Percentiles rank a stretch among this genome's conserved stretches.
phyloP scores from a whole-genome alignment of 2,888 invertebrate species.

The Drosophila infuscata region DNA sequence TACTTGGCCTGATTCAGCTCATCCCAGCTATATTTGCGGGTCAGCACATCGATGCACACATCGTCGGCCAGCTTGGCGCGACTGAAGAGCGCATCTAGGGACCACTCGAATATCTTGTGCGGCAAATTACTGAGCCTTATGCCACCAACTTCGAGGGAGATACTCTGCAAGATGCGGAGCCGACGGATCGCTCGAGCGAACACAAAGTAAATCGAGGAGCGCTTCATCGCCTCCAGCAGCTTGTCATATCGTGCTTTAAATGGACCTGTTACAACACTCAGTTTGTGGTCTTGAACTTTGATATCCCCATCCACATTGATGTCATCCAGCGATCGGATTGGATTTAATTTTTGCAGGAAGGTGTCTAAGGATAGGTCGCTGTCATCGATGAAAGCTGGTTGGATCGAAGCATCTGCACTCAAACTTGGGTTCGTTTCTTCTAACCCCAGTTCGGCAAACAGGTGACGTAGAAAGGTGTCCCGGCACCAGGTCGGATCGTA shows the following conservation, averaged over 20 bases:
- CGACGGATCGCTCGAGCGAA: slow-evolving; percentile 20
- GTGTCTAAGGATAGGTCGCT: neutral
- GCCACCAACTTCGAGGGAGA: neutral
- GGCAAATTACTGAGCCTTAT: slow-evolving; percentile 24
- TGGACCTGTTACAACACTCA: slow-evolving; percentile 1
- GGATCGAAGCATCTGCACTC: neutral
- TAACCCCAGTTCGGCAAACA: slow-evolving; percentile 31
- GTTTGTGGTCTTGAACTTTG: fast-evolving
- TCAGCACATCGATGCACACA: slow-evolving; percentile 42
- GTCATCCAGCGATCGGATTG: neutral
- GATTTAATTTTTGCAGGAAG: neutral
- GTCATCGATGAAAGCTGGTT: neutral
- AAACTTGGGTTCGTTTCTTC: neutral
- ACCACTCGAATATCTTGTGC: slow-evolving; percentile 45
- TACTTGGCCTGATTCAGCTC: slow-evolving; percentile 40
- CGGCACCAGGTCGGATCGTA: slow-evolving; percentile 36
- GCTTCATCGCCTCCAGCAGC: slow-evolving; percentile 31
- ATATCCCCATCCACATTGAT: neutral
- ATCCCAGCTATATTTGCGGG: neutral
- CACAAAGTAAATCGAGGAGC: slow-evolving; percentile 35
- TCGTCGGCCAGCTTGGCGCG: slow-evolving; percentile 29
- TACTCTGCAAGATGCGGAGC: slow-evolving; percentile 18
- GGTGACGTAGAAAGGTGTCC: slow-evolving; percentile 36
- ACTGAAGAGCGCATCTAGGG: slow-evolving; percentile 28
- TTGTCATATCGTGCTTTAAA: slow-evolving; percentile 4